Evolutionary conservation across 1,140 invertebrate species (phyloP).

Genomic region (Pseudomyrmex cubaensis): DNA sequence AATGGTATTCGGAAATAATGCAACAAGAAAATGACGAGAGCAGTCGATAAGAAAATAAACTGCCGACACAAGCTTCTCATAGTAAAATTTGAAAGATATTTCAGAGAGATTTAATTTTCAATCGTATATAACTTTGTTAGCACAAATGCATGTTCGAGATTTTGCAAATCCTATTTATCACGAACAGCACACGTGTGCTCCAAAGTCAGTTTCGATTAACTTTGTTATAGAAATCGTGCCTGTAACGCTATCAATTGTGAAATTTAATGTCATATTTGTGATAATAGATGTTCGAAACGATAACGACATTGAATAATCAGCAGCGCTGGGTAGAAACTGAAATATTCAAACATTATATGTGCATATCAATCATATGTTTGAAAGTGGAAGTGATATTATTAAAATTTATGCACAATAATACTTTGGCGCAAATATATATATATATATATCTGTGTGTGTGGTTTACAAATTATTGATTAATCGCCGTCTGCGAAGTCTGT

Average conservation of each 20-base stretch:
- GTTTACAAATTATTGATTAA: neutral
- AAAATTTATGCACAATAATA: conserved; percentile 16
- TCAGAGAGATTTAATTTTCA: too few relatives aligned
- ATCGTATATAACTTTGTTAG: too few relatives aligned
- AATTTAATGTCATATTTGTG: neutral
- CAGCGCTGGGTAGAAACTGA: neutral
- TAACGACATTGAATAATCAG: neutral
- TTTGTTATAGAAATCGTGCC: neutral
- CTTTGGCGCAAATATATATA: neutral
- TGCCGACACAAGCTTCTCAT: too few relatives aligned
- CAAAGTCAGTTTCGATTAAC: conserved; percentile 1
- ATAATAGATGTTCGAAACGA: neutral
- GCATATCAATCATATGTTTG: neutral
- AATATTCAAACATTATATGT: neutral
- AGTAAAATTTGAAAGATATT: too few relatives aligned
- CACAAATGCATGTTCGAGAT: too few relatives aligned
- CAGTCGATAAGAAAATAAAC: too few relatives aligned
- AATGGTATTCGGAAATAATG: conserved; percentile 9
- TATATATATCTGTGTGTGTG: too few relatives aligned
- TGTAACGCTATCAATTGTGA: neutral
- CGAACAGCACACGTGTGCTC: neutral
- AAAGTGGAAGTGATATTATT: conserved; percentile 32
- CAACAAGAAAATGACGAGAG: conserved; percentile 8
- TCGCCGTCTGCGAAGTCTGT: too few relatives aligned
- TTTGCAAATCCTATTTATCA: neutral